These are phyloP conservation scores for Neotragus moschatus DNA, from an alignment of 2,113 vertebrate species.

Conservation along the genomic window DNA sequence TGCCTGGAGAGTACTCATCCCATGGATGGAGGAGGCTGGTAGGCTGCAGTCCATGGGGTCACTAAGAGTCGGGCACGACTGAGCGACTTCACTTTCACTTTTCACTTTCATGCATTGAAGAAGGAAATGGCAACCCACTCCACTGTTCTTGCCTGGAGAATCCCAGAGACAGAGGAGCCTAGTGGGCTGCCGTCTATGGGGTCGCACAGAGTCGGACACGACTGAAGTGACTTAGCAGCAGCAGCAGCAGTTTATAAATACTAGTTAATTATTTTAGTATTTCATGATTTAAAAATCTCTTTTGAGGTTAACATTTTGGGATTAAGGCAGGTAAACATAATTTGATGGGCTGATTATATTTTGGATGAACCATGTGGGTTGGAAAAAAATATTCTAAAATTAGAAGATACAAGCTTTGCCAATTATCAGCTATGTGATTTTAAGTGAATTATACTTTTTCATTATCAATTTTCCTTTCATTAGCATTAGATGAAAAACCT, in stretches of 20 bases:
- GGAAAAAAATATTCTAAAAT: not conserved
- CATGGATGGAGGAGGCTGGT: too few species aligned
- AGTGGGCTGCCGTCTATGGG: too few species aligned
- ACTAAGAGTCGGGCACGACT: too few species aligned
- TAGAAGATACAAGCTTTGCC: not conserved
- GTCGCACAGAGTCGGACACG: fast-evolving
- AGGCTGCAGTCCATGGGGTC: too few species aligned
- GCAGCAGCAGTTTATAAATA: not conserved
- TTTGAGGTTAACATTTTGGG: not conserved
- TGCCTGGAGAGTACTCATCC: too few species aligned
- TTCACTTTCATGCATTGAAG: too few species aligned
- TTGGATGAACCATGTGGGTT: not conserved
- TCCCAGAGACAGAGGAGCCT: too few species aligned
- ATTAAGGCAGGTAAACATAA: not conserved
- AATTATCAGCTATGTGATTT: not conserved
- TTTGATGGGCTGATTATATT: not conserved
- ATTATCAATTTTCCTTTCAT: not conserved
- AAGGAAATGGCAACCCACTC: too few species aligned
- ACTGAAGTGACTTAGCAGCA: not conserved
- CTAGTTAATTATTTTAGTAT: not conserved
- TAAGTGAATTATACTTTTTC: not conserved
- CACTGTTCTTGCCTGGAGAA: too few species aligned
- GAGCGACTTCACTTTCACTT: too few species aligned
- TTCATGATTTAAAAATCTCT: not conserved
- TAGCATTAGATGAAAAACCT: not conserved